These are phyloP conservation scores for Cotesia chilonis DNA, from an alignment of 1,140 invertebrate genomes.

Conservation along the genomic window DNA sequence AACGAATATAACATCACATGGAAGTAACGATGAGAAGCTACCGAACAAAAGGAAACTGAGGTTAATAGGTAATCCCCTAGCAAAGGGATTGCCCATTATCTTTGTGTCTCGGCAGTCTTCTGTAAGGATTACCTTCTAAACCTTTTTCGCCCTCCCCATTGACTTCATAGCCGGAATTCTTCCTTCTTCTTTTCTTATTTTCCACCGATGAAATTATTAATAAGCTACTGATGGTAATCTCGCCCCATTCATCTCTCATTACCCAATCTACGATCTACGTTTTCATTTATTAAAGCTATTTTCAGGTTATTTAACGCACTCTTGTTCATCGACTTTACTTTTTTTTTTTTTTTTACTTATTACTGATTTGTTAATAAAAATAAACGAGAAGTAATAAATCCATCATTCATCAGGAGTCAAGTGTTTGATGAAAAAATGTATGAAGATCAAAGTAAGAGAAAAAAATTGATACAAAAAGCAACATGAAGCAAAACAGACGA, in stretches of 20 bases:
- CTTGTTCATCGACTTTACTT: neutral
- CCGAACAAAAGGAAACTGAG: slow-evolving; percentile 26
- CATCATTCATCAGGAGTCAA: neutral
- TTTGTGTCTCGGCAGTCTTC: slow-evolving; percentile 36
- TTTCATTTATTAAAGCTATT: no score
- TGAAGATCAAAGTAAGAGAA: neutral
- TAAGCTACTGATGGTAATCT: neutral
- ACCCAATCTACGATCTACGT: no score
- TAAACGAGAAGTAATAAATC: neutral
- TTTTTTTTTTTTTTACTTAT: neutral
- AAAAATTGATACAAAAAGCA: neutral
- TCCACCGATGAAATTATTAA: neutral
- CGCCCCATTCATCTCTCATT: no score
- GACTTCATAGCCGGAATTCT: slow-evolving; percentile 4
- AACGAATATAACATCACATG: no score
- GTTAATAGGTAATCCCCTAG: slow-evolving; percentile 44
- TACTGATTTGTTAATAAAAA: neutral
- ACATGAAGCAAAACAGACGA: neutral
- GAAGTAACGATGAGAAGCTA: slow-evolving; percentile 15
- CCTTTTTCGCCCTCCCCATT: slow-evolving; percentile 19
- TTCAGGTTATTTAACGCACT: no score
- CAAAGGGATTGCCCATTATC: slow-evolving; percentile 47
- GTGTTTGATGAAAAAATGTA: neutral
- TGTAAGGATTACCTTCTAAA: slow-evolving; percentile 33
- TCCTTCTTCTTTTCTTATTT: neutral